phyloP scores from a whole-genome alignment of 1,140 invertebrate genomes.

The Elysia chlorotica region DNA sequence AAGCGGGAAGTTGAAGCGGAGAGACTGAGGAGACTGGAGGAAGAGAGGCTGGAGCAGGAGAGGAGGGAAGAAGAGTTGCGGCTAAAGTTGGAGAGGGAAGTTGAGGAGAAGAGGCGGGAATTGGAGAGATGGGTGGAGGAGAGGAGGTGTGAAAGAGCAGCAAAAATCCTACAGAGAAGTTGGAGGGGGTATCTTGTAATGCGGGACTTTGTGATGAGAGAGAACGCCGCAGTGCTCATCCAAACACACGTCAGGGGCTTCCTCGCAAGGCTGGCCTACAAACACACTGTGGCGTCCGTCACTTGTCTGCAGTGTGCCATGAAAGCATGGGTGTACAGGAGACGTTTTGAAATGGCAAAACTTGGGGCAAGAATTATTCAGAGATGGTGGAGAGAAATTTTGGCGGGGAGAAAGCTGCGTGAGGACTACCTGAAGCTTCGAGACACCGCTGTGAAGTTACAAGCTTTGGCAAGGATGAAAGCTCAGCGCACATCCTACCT shows the following conservation, averaged over 20 bases:
- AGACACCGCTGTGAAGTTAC: constrained; percentile 11
- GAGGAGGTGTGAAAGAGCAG: constrained; percentile 17
- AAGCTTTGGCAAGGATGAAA: neutral
- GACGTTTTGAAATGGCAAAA: constrained; percentile 1
- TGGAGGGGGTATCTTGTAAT: neutral
- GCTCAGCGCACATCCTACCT: neutral
- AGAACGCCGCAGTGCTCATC: constrained; percentile 25
- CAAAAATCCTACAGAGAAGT: constrained; percentile 3
- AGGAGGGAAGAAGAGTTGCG: neutral
- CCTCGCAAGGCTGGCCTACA: constrained; percentile 1
- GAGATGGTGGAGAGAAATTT: constrained; percentile 19
- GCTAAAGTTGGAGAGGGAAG: neutral
- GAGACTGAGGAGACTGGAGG: constrained; percentile 2
- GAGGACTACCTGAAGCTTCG: constrained; percentile 26
- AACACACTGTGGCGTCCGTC: neutral
- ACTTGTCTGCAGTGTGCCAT: constrained; percentile 24
- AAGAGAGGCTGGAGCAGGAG: neutral
- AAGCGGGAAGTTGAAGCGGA: constrained; percentile 10
- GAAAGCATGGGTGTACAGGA: constrained; percentile 16
- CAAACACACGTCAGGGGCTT: constrained; percentile 28
- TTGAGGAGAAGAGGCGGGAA: neutral
- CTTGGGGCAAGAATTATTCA: constrained; percentile 19
- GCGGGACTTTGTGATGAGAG: neutral
- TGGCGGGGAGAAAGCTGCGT: constrained; percentile 3
- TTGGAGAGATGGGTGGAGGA: neutral